These are phyloP conservation scores for Platycercus adscitus DNA, from an alignment of 2,113 vertebrate genomes.

Conservation along the genomic window DNA sequence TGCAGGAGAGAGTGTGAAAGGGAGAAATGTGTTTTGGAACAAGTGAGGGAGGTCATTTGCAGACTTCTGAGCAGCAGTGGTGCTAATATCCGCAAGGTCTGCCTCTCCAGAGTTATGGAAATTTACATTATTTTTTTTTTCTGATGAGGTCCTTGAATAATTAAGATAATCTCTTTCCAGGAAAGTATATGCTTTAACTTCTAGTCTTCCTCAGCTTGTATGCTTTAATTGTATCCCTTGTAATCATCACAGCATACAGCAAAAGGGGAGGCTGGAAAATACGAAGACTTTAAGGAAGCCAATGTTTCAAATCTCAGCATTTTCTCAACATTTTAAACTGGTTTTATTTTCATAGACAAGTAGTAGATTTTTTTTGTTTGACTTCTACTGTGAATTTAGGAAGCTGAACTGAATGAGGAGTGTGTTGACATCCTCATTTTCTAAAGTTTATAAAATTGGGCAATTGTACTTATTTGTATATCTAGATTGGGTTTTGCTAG, in stretches of 20 bases:
- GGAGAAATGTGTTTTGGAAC: neutral
- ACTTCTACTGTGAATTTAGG: neutral
- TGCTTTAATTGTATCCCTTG: slow-evolving; percentile 30
- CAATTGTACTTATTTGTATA: neutral
- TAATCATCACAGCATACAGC: neutral
- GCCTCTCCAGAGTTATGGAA: slow-evolving; percentile 4
- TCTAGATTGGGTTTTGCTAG: neutral
- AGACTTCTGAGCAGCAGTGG: neutral
- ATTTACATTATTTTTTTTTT: neutral
- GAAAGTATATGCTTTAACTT: slow-evolving; percentile 23
- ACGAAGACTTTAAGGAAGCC: neutral
- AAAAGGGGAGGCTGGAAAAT: neutral
- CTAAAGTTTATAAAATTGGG: neutral
- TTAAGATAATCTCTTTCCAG: slow-evolving; percentile 47
- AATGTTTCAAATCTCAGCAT: neutral
- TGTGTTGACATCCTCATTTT: neutral
- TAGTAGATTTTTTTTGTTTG: neutral
- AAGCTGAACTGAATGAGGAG: neutral
- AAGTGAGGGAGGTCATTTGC: neutral
- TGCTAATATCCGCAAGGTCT: neutral
- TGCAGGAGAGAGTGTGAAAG: neutral
- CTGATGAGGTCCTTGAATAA: neutral
- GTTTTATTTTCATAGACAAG: neutral
- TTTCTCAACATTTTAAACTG: neutral
- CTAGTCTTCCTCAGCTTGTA: neutral